Percentiles rank a stretch among this genome's conserved stretches.
Conservation (phyloP, 64 coral and sea anemone genomes). For the Pocillopora verrucosa region DNA sequence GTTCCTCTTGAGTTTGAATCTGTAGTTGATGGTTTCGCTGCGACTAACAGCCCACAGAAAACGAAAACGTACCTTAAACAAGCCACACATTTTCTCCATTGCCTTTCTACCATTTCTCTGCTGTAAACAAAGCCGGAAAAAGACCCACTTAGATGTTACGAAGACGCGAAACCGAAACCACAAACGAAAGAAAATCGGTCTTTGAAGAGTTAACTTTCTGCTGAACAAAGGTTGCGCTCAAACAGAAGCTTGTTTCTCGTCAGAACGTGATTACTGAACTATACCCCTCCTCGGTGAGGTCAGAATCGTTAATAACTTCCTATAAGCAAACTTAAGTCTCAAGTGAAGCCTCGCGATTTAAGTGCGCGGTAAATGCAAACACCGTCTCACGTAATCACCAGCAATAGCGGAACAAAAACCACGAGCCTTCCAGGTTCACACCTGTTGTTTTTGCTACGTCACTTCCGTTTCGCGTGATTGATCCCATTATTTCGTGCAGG, state of each 20-base stretch:
- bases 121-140: neutral
- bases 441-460: neutral
- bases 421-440: neutral
- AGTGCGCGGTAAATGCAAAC: neutral
- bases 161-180: neutral
- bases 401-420: neutral
- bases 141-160: neutral
- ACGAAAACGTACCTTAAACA: neutral
- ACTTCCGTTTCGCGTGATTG: conserved; percentile 18
- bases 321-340: neutral
- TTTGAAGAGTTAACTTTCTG: neutral
- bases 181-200: neutral
- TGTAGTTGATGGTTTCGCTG: conserved; percentile 6
- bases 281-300: conserved; percentile 24
- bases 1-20: neutral
- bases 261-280: conserved; percentile 15
- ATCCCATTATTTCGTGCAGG: neutral
- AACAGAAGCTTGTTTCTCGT: neutral
- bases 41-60: neutral
- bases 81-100: neutral
- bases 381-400: neutral
- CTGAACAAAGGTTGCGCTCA: neutral
- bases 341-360: neutral
- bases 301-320: conserved; percentile 40
- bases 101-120: conserved; percentile 2